Evolutionary conservation across 2,888 invertebrate genomes (phyloP).

Genomic region (Calliphora vomitoria): DNA sequence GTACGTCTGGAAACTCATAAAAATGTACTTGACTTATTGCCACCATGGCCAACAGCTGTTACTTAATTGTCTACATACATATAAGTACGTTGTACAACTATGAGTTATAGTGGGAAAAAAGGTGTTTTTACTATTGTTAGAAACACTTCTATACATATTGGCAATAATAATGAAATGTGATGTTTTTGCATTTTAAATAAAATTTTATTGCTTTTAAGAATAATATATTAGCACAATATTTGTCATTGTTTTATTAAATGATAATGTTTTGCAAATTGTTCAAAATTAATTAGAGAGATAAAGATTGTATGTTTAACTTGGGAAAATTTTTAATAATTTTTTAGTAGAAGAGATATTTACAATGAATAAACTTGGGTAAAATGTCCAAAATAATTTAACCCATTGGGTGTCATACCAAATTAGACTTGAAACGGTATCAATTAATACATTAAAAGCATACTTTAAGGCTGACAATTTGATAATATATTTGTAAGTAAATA

Average conservation of each 20-base stretch:
- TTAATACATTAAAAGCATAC: background rate
- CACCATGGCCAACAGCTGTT: constrained; percentile 38
- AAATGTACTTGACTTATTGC: constrained; percentile 7
- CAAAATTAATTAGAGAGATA: background rate
- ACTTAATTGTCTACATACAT: background rate
- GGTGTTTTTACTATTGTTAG: constrained; percentile 24
- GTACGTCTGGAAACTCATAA: background rate
- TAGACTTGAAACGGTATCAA: too few species aligned
- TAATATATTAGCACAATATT: constrained; percentile 7
- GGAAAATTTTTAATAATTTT: too few species aligned
- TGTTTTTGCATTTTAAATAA: constrained; percentile 2
- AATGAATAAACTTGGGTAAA: too few species aligned
- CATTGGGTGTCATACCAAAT: too few species aligned
- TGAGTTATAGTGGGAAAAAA: constrained; percentile 42
- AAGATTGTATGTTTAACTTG: background rate
- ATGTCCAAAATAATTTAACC: too few species aligned
- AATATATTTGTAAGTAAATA: background rate
- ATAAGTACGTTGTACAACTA: background rate
- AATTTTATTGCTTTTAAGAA: constrained; percentile 11
- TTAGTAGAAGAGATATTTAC: too few species aligned
- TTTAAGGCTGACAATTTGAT: background rate
- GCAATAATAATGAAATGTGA: constrained; percentile 20
- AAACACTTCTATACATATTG: background rate
- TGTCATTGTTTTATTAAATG: constrained; percentile 4
- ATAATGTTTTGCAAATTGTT: background rate